phyloP scores from a whole-genome alignment of 2,888 invertebrate species.

The Agrilus biguttatus region DNA sequence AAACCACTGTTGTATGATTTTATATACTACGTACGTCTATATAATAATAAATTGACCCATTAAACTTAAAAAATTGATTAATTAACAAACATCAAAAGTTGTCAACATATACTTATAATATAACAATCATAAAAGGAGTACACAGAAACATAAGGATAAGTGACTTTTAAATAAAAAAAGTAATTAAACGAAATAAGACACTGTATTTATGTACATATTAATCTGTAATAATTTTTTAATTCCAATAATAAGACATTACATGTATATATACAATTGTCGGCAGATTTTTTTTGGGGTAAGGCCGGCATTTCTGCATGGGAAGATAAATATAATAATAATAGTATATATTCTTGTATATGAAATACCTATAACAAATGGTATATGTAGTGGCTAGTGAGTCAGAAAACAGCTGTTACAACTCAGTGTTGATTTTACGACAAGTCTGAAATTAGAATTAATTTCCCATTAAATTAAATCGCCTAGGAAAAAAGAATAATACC shows the following conservation, averaged over 20 bases:
- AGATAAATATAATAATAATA: slow-evolving; percentile 14
- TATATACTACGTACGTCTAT: too few relatives aligned
- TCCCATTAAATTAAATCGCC: slow-evolving; percentile 16
- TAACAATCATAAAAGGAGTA: too few relatives aligned
- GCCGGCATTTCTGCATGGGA: slow-evolving; percentile 14
- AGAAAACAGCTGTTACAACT: slow-evolving; percentile 7
- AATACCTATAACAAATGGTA: slow-evolving; percentile 14
- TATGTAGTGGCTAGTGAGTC: slow-evolving; percentile 11
- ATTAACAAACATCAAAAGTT: too few relatives aligned
- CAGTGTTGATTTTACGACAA: slow-evolving; percentile 3
- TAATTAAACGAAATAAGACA: slow-evolving; percentile 12
- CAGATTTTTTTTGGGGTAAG: slow-evolving; percentile 15
- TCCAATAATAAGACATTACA: slow-evolving; percentile 17
- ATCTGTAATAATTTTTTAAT: slow-evolving; percentile 19
- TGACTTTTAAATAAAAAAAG: slow-evolving; percentile 24
- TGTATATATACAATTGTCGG: slow-evolving; percentile 19
- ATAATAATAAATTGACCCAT: too few relatives aligned
- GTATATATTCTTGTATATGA: slow-evolving; percentile 15
- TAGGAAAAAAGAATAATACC: slow-evolving; percentile 2
- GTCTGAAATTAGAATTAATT: slow-evolving; percentile 27
- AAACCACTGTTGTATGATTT: background rate
- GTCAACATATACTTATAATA: too few relatives aligned
- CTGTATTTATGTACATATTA: slow-evolving; percentile 18
- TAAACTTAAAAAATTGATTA: too few relatives aligned
- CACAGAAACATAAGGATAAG: too few relatives aligned